These are phyloP conservation scores for Porphyrio hochstetteri DNA, from an alignment of 2,113 vertebrate genomes.

Conservation along the genomic window DNA sequence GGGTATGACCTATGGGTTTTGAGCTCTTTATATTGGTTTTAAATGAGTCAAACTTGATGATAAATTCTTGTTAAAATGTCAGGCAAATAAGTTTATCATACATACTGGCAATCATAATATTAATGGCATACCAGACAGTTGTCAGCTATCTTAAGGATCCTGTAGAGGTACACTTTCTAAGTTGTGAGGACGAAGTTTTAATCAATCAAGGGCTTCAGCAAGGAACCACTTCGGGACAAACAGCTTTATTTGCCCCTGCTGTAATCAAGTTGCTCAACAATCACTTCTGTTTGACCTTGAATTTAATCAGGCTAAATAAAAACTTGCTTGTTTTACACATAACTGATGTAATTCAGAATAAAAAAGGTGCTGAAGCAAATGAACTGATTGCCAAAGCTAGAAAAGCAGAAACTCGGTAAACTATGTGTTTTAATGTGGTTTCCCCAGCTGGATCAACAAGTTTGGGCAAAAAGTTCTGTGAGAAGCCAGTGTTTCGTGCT, in stretches of 20 bases:
- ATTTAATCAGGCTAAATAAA: background rate
- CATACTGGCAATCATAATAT: background rate
- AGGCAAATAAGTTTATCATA: background rate
- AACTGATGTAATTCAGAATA: background rate
- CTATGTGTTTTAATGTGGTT: background rate
- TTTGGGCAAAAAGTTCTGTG: background rate
- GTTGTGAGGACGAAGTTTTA: background rate
- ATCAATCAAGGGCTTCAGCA: background rate
- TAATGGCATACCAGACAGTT: background rate
- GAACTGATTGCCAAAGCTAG: background rate
- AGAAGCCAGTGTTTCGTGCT: background rate
- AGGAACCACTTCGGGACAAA: background rate
- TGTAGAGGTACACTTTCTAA: background rate
- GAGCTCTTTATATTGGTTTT: background rate
- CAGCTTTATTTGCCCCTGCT: background rate
- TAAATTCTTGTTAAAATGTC: background rate
- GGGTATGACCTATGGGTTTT: background rate
- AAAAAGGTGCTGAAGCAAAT: background rate
- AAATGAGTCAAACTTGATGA: background rate
- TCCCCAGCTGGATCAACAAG: background rate
- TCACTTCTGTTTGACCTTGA: background rate
- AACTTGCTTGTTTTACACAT: background rate
- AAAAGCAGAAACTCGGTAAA: background rate
- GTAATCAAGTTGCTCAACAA: background rate
- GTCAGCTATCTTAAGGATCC: background rate